Evolutionary conservation across 2,888 invertebrate genomes (phyloP).

Genomic region (Trachelus troglodyta): DNA sequence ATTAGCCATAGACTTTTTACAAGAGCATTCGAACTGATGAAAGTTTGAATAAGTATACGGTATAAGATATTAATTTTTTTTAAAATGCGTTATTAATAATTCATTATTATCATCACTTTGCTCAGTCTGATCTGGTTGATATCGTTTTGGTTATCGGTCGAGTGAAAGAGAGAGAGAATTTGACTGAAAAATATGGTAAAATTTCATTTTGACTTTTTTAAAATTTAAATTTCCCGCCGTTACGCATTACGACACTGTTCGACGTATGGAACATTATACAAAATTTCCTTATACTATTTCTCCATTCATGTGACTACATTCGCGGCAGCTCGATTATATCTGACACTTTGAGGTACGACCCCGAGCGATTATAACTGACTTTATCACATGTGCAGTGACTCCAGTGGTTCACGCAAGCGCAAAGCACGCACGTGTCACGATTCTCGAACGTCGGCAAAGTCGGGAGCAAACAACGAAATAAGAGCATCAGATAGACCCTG

Average conservation of each 20-base stretch:
- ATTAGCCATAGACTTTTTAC: constrained; percentile 41
- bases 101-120: neutral
- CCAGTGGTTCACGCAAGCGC: neutral
- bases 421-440: constrained; percentile 47
- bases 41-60: constrained; percentile 17
- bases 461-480: constrained; percentile 51
- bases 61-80: neutral
- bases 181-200: neutral
- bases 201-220: neutral
- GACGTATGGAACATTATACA: neutral
- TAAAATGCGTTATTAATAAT: neutral
- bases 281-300: neutral
- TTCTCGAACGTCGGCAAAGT: constrained; percentile 42
- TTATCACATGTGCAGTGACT: neutral
- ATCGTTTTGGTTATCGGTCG: too few relatives aligned
- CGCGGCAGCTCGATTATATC: constrained; percentile 29
- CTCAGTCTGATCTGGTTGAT: too few relatives aligned
- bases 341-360: constrained; percentile 10
- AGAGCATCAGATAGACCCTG: constrained; percentile 48
- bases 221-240: neutral
- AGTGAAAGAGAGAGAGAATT: neutral
- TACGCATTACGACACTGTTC: neutral
- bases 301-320: constrained; percentile 8
- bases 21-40: constrained; percentile 24
- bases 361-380: neutral